A percentile compares a stretch with the other conserved stretches of the same genome.
phyloP scores from a whole-genome alignment of 2,797 vertebrate species.

The Gambelia wislizenii region DNA sequence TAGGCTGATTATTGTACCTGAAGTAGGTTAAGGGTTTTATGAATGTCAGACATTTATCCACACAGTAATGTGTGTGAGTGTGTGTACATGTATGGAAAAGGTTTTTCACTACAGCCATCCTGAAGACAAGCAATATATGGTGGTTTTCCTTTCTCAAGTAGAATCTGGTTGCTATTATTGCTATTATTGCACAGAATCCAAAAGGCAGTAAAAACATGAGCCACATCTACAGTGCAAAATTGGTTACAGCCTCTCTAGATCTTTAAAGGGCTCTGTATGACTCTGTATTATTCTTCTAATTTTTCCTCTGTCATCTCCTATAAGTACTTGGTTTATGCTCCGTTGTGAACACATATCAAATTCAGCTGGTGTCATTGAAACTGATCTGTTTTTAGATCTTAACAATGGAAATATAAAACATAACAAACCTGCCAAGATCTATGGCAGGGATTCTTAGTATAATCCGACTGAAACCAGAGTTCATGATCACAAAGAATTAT shows the following conservation, averaged over 20 bases:
- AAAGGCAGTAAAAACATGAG: slow-evolving; percentile 37
- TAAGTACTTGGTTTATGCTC: slow-evolving; percentile 42
- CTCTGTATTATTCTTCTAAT: slow-evolving; percentile 13
- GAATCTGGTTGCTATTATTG: slow-evolving; percentile 25
- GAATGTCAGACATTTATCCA: not conserved
- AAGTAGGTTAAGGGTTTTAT: slow-evolving; percentile 19
- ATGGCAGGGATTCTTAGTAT: not conserved
- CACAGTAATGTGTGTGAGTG: not conserved
- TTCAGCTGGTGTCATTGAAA: not conserved
- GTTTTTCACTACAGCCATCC: not conserved
- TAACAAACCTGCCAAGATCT: slow-evolving; percentile 7
- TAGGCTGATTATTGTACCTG: not conserved
- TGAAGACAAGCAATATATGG: slow-evolving; percentile 1
- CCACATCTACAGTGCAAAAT: not conserved
- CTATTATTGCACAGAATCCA: slow-evolving; percentile 20
- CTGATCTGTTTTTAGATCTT: slow-evolving; percentile 33
- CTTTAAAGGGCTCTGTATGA: slow-evolving; percentile 35
- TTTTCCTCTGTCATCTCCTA: not conserved
- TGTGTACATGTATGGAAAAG: not conserved
- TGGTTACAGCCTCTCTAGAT: slow-evolving; percentile 1
- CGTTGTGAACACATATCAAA: slow-evolving; percentile 13
- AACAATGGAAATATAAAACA: slow-evolving; percentile 37
- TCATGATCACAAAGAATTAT: not conserved
- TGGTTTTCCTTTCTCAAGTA: not conserved
- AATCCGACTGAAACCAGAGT: not conserved